Evolutionary conservation across 2,113 vertebrate species (phyloP), one percentile per base, ranked within the genome.

Genomic region (Datnioides undecimradiatus): DNA sequence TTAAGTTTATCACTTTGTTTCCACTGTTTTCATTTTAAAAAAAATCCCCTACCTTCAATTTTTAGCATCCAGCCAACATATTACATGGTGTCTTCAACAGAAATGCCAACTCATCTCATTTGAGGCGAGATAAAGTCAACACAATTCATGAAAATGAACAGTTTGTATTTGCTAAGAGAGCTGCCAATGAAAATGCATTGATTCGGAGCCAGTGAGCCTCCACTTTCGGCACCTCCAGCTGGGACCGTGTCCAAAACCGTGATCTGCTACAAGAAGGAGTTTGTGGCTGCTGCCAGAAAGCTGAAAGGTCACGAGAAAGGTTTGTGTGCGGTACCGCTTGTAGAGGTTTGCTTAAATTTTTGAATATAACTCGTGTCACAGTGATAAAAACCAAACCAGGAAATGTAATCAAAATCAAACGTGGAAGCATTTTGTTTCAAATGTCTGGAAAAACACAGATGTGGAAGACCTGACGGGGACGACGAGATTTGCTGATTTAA

Each of bases 171-270:
- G 9, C 33, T 58, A 13, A 59, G 21, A 73, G 10, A 16, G 4
- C 6, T 64, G 62, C 83, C 69, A 78, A 25, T 38, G 4, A 65
- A 29, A 65, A 49, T 25, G 21, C 25, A 83, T 55, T 77, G 60
- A 38, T 78, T 80, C 25, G 10, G 17, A 65, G 27, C 64, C 78
- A 76, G 52, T 29, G 46, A 49, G 64, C 29, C 8, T 66, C 40
- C 43, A 17, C 34, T n/a, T 46, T 45, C 36, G 8, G 45, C 52
- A 41, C 49, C 49, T 34, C 58, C 57, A 64, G 21, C 40, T 64
- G 36, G 49, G 51, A 64, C 14, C 2, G 2, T 17, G 23, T 62
- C 62, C 49, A 80, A 31, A 41, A 19, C 14, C 59, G 10, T 40
- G 43, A 57, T 55, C 4, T 34, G 19, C 16, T 58, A 10, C 25